phyloP scores from a whole-genome alignment of 2,113 vertebrate genomes.

The Podarcis muralis region DNA sequence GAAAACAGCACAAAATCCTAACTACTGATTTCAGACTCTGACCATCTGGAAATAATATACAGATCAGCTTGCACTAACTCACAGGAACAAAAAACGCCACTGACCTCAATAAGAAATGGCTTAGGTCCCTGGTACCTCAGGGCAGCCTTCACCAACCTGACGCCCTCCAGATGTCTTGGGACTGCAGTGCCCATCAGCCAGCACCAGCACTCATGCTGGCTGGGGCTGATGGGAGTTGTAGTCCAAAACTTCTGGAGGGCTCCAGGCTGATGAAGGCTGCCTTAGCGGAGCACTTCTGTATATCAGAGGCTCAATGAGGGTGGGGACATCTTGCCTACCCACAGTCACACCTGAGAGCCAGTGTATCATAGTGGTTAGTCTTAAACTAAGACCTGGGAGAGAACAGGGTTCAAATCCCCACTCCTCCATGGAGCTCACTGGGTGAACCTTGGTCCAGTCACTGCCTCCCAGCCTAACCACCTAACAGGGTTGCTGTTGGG shows the following conservation, averaged over 20 bases:
- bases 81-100: neutral
- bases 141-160: too few species aligned
- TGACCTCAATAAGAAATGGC: neutral
- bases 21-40: neutral
- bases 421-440: neutral
- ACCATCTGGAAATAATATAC: slow-evolving; percentile 8
- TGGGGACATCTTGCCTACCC: too few species aligned
- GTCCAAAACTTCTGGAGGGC: too few species aligned
- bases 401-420: neutral
- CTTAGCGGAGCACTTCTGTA: too few species aligned
- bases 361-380: neutral
- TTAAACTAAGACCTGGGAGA: neutral
- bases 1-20: neutral
- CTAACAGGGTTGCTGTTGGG: neutral
- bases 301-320: too few species aligned
- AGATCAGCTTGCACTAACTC: neutral
- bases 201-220: too few species aligned
- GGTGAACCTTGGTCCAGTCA: too few species aligned
- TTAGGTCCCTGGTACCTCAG: too few species aligned
- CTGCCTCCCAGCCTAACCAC: neutral
- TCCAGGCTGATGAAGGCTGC: too few species aligned
- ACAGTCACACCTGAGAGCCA: neutral
- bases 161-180: too few species aligned
- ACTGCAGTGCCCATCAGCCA: too few species aligned
- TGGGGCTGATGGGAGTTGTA: too few species aligned